Evolutionary conservation across 2,113 vertebrate species (phyloP).

Genomic region (Seriola dumerili): DNA sequence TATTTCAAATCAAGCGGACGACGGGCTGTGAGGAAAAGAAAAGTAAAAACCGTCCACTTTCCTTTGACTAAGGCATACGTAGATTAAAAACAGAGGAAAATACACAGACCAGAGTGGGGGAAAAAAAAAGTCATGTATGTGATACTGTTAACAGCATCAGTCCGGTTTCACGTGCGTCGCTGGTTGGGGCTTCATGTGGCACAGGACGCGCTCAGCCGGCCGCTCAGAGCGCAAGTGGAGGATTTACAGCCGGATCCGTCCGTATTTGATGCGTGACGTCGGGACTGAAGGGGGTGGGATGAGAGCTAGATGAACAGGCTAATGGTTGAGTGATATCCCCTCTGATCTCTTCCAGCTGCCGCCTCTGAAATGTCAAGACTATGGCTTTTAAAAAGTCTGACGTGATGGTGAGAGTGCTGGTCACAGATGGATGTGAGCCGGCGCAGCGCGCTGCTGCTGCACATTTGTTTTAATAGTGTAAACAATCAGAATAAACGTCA

Average conservation of each 20-base stretch:
- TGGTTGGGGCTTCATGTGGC: background rate
- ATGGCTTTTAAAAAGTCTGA: background rate
- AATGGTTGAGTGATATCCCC: constrained; percentile 31
- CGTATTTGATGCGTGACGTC: constrained; percentile 63
- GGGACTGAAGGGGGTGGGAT: constrained; percentile 33
- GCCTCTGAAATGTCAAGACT: constrained; percentile 21
- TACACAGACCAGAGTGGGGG: background rate
- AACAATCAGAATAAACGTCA: background rate
- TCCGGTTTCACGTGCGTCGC: constrained; percentile 27
- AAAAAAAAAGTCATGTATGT: no score
- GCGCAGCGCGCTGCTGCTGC: background rate
- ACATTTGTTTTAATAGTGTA: background rate
- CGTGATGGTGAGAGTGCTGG: constrained; percentile 2
- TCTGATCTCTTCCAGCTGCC: constrained; percentile 31
- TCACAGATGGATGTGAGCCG: constrained; percentile 23
- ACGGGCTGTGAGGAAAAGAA: background rate
- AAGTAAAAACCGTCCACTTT: constrained; percentile 22
- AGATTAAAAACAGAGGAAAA: background rate
- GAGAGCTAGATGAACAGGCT: constrained; percentile 15
- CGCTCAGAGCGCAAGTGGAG: constrained; percentile 59
- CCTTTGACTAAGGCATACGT: constrained; percentile 7
- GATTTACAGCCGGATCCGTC: background rate
- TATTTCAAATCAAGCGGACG: constrained; percentile 26
- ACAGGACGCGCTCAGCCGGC: constrained; percentile 37
- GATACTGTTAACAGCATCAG: background rate